phyloP scores from a whole-genome alignment of 2,888 invertebrate species.

The Tetropium fuscum region DNA sequence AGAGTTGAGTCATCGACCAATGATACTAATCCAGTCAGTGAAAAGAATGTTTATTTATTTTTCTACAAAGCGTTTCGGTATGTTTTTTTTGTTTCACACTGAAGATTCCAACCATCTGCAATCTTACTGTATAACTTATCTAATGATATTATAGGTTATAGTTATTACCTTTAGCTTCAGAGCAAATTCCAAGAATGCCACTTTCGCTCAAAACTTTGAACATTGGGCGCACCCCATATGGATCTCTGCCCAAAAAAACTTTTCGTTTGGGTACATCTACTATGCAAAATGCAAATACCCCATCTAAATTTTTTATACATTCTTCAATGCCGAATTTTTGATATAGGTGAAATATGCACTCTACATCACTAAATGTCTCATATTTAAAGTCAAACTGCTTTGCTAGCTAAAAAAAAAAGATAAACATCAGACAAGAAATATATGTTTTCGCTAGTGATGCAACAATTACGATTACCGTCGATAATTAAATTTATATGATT shows the following conservation, averaged over 20 bases:
- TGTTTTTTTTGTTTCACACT: no score
- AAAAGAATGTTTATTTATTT: no score
- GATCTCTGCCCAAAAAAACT: constrained; percentile 80
- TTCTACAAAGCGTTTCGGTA: no score
- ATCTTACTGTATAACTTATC: no score
- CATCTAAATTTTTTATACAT: constrained; percentile 80
- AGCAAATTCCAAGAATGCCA: constrained; percentile 74
- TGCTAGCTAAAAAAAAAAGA: constrained; percentile 63
- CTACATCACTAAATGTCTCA: constrained; percentile 80
- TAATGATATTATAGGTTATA: background rate
- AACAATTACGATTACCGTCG: no score
- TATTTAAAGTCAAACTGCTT: constrained; percentile 73
- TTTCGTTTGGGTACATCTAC: constrained; percentile 76
- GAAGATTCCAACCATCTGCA: no score
- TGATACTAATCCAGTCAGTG: no score
- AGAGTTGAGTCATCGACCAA: no score
- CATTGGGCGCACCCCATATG: constrained; percentile 83
- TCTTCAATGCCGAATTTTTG: constrained; percentile 75
- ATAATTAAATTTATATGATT: no score
- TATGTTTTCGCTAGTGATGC: background rate
- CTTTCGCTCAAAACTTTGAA: constrained; percentile 72
- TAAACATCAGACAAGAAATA: background rate
- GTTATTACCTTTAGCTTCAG: constrained; percentile 74
- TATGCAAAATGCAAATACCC: constrained; percentile 85
- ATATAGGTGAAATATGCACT: constrained; percentile 80